Evolutionary conservation across 1,140 invertebrate genomes (phyloP), one percentile per base, ranked within the genome.

Genomic region (Atopsyche davidsoni): DNA sequence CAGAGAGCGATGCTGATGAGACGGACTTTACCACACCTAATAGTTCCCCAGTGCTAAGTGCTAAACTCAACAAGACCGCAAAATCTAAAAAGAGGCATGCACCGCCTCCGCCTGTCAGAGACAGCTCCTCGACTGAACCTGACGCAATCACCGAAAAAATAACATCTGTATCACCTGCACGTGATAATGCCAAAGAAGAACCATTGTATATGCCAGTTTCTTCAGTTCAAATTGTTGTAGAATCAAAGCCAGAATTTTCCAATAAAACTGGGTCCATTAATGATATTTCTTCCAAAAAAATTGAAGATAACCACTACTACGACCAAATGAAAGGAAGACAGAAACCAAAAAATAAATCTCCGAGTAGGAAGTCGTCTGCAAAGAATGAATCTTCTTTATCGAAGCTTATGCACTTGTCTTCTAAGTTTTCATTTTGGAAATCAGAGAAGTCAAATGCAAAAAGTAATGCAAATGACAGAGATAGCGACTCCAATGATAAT

Each of bases 391-490:
- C 63, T 16, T 56, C 66, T 4, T 62, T 75, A 23, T 64, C 64
- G 13, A 73, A 68, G 64, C 51, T 75, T 21, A 64, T 75, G 18
- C 68, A 75, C 46, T 59, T 74, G 36, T 70, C 72, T 9, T 59
- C 64, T 22, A 75, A 72, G 62, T 59, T 75, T 31, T 68, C 65
- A 17, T 75, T 75, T 64, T 75, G 72, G 72, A 59, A 67, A 46
- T 70, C 65, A 60, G 46, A 17, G 24, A 66, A 70, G 16, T 49
- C 40, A 13, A 32, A 36, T 4, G 36, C 34, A 14, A 42, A 31
- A n/a, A 16, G 24, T 44, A 48, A 45, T 32, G 39, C 46, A 2
- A 21, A 21, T 16, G 39, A 38, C 23, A 24, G 23, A 13, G n/a
- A 38, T 23, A 32, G 45, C 6, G 47, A 36, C 34, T 50, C 47